phyloP scores from a whole-genome alignment of 2,797 vertebrate genomes.

The Cirrhinus mrigala region DNA sequence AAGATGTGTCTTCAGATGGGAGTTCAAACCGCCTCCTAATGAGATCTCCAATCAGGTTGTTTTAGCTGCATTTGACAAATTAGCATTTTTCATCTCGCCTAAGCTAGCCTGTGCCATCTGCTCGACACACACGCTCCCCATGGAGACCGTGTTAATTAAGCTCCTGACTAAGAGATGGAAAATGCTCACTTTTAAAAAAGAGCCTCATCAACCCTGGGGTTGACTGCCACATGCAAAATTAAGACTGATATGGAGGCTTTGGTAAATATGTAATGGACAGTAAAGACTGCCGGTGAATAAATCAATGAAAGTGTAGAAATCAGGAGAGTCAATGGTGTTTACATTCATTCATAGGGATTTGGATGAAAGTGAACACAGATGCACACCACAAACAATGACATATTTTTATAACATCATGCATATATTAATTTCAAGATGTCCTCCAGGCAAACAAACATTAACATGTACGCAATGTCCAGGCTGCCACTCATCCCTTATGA shows the following conservation, averaged over 20 bases:
- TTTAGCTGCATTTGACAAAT: conserved; percentile 71
- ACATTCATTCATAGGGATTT: not conserved
- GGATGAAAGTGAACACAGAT: not conserved
- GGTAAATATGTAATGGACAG: conserved; percentile 2
- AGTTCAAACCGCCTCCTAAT: conserved; percentile 65
- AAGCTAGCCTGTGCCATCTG: conserved; percentile 69
- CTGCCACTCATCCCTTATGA: not conserved
- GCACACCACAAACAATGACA: not conserved
- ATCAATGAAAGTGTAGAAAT: not conserved
- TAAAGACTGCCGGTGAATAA: not conserved
- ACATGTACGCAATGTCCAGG: not conserved
- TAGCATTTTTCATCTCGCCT: conserved; percentile 70
- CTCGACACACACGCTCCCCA: conserved; percentile 60
- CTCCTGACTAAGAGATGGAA: conserved; percentile 63
- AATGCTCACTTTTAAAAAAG: conserved; percentile 66
- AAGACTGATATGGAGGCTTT: conserved; percentile 9
- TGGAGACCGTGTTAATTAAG: conserved; percentile 69
- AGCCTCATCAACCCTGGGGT: conserved; percentile 57
- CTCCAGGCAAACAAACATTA: not conserved
- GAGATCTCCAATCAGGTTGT: conserved; percentile 70
- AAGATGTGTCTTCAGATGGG: conserved; percentile 62
- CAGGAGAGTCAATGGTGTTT: not conserved
- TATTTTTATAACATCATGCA: not conserved
- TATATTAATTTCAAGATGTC: not conserved
- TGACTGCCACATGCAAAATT: conserved; percentile 54